A percentile compares a stretch with the other conserved stretches of the same genome.
Conservation (phyloP, 2,888 invertebrate genomes). For the Ferrisia virgata region DNA sequence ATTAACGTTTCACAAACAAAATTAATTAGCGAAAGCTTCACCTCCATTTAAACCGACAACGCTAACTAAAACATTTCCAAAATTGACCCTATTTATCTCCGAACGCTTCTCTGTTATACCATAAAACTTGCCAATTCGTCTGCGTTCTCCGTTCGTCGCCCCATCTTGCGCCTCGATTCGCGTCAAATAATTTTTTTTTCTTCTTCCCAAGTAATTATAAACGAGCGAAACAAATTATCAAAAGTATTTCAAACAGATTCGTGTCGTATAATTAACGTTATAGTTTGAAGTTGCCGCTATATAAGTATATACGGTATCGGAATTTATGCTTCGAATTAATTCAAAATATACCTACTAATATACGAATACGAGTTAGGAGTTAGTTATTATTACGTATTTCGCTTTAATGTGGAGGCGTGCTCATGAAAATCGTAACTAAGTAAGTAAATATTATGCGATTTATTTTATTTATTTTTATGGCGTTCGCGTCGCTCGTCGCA, state of each 20-base stretch:
- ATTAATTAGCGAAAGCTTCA: conserved; percentile 11
- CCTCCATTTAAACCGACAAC: conserved; percentile 19
- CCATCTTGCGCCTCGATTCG: not conserved
- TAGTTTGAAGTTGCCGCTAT: not conserved
- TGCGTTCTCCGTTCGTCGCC: not conserved
- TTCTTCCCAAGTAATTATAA: not conserved
- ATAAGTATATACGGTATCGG: too few species aligned
- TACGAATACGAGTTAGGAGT: too few species aligned
- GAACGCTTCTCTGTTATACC: not conserved
- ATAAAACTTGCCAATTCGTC: not conserved
- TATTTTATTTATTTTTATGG: too few species aligned
- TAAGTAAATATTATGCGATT: too few species aligned
- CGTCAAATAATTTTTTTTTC: not conserved
- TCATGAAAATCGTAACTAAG: too few species aligned
- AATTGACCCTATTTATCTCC: conserved; percentile 17
- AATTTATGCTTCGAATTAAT: not conserved
- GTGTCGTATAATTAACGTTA: not conserved
- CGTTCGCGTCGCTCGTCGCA: too few species aligned
- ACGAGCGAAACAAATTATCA: not conserved
- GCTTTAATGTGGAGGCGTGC: too few species aligned
- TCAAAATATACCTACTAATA: too few species aligned
- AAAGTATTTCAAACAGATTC: not conserved
- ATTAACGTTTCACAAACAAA: not conserved
- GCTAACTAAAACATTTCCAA: conserved; percentile 17
- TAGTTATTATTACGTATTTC: too few species aligned